Percentiles rank a stretch among this genome's conserved stretches.
Evolutionary conservation across 1,140 invertebrate species (phyloP).

Genomic region (Globodera ellingtonae): DNA sequence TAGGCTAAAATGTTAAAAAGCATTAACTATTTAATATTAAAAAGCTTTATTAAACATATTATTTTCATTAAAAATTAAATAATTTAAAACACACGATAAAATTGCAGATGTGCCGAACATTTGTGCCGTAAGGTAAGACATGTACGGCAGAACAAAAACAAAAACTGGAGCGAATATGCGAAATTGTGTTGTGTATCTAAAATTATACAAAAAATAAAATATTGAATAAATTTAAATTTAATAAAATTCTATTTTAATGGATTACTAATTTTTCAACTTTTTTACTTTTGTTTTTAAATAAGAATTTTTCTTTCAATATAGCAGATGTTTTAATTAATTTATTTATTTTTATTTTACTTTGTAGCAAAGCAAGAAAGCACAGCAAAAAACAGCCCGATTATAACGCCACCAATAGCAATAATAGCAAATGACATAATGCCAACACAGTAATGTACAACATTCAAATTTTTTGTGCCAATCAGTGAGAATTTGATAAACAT

Average conservation of each 20-base stretch:
- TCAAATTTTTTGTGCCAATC: slow-evolving; percentile 59
- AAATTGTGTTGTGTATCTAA: slow-evolving; percentile 14
- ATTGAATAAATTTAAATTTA: not conserved
- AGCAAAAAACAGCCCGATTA: slow-evolving; percentile 92
- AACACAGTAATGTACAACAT: slow-evolving; percentile 72
- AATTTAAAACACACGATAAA: slow-evolving; percentile 50
- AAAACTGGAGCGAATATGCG: slow-evolving; percentile 52
- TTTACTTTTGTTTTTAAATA: not conserved
- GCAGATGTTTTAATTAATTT: not conserved
- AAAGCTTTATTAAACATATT: no score
- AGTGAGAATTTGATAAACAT: slow-evolving; percentile 80
- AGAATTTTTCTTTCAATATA: not conserved
- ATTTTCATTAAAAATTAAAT: no score
- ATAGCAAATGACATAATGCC: slow-evolving; percentile 89
- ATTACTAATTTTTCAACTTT: not conserved
- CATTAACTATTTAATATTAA: not conserved
- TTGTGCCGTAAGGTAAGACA: slow-evolving; percentile 59
- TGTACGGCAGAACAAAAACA: slow-evolving; percentile 58
- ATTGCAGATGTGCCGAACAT: slow-evolving; percentile 59
- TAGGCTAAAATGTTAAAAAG: slow-evolving; percentile 71
- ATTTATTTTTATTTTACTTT: slow-evolving; percentile 19
- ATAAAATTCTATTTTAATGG: not conserved
- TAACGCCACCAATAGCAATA: slow-evolving; percentile 86
- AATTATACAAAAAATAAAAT: not conserved
- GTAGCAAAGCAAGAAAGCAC: slow-evolving; percentile 78